These are phyloP conservation scores for Ceraclea dissimilis DNA, from an alignment of 2,888 invertebrate genomes.

Conservation along the genomic window DNA sequence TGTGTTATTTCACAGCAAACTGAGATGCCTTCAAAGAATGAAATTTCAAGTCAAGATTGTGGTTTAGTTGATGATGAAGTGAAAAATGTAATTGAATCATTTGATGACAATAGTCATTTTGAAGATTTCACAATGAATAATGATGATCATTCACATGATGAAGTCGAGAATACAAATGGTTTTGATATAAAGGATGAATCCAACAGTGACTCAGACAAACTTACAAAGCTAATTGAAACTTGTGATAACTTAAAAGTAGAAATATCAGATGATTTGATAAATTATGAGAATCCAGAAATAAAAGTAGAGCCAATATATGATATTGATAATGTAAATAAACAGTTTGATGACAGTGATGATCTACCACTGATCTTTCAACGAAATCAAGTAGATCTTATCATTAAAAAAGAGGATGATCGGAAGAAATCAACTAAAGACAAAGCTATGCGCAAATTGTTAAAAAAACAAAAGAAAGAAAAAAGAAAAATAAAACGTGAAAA, in stretches of 20 bases:
- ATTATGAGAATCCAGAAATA: no score
- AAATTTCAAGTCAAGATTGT: not conserved
- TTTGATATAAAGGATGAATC: not conserved
- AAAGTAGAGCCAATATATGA: not conserved
- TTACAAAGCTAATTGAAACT: no score
- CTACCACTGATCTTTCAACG: not conserved
- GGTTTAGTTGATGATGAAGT: not conserved
- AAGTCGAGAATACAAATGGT: not conserved
- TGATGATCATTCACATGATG: not conserved
- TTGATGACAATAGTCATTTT: not conserved
- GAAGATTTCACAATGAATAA: not conserved
- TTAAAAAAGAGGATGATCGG: not conserved
- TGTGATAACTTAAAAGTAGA: no score
- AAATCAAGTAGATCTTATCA: not conserved
- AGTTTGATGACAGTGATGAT: not conserved
- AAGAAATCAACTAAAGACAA: not conserved
- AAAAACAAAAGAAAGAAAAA: not conserved
- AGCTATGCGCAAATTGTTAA: not conserved
- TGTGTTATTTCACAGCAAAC: no score
- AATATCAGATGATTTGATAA: no score
- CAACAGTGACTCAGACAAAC: no score
- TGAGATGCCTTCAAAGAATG: not conserved
- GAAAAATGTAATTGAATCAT: not conserved
- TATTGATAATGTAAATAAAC: not conserved
- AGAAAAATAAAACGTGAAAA: not conserved